These are phyloP conservation scores for Tyto alba DNA, from an alignment of 2,113 vertebrate genomes.

Conservation along the genomic window DNA sequence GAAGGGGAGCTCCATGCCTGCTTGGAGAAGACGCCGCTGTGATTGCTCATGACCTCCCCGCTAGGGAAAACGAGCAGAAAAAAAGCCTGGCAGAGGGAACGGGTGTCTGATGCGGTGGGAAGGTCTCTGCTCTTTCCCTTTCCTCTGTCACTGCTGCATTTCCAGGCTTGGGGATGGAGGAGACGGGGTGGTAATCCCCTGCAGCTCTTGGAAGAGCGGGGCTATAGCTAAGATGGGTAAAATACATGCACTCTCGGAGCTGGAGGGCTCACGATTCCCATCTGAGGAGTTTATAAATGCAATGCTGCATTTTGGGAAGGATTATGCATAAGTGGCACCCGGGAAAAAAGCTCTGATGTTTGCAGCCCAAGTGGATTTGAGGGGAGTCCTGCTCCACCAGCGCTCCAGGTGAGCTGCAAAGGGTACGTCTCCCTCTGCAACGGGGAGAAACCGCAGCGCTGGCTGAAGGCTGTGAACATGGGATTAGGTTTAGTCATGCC, in stretches of 20 bases:
- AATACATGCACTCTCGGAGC: neutral
- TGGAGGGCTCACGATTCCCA: neutral
- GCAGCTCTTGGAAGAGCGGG: neutral
- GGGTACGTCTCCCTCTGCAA: rapidly evolving
- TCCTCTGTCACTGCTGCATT: neutral
- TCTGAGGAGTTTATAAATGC: neutral
- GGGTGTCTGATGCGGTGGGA: neutral
- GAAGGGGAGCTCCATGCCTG: rapidly evolving
- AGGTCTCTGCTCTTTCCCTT: neutral
- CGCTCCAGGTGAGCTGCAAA: neutral
- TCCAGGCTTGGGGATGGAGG: neutral
- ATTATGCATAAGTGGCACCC: rapidly evolving
- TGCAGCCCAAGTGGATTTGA: neutral
- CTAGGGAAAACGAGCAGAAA: neutral
- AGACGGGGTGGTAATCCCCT: neutral
- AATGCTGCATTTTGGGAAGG: neutral
- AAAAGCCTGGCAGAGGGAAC: neutral
- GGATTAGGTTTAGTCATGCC: neutral
- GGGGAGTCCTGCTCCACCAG: neutral
- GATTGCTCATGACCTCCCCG: neutral
- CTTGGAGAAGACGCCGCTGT: neutral
- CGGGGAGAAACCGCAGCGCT: rapidly evolving
- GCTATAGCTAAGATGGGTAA: neutral
- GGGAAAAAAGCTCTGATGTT: neutral
- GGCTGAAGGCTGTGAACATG: neutral